These are phyloP conservation scores for Lepidocolaptes lacrymiger DNA, from an alignment of 2,797 vertebrate genomes.

Conservation along the genomic window DNA sequence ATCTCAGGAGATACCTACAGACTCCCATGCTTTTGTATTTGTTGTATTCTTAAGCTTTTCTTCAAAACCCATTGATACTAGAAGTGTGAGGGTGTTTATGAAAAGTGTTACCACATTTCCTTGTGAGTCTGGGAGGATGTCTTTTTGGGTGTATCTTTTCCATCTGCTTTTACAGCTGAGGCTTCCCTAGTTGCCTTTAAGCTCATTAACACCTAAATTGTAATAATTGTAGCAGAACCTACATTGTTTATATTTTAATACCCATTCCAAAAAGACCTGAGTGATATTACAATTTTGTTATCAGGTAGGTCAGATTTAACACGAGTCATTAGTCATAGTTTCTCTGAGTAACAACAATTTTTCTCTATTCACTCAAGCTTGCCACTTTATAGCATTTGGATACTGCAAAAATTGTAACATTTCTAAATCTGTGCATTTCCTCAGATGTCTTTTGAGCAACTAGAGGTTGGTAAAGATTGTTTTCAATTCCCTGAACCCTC, in stretches of 20 bases:
- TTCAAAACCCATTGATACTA: not conserved
- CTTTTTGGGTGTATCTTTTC: not conserved
- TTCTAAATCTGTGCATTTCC: not conserved
- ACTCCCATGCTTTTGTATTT: not conserved
- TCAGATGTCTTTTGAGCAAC: not conserved
- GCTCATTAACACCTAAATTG: not conserved
- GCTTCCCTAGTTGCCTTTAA: not conserved
- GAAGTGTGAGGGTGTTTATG: not conserved
- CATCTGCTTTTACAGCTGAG: not conserved
- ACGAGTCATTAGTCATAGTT: not conserved
- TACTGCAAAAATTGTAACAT: not conserved
- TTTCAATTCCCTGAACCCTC: not conserved
- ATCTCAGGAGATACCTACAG: not conserved
- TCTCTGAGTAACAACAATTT: not conserved
- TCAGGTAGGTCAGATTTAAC: not conserved
- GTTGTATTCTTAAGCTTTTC: not conserved
- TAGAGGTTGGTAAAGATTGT: not conserved
- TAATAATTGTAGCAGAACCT: not conserved
- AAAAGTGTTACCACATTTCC: not conserved
- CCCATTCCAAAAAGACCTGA: not conserved
- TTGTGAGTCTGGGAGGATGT: not conserved
- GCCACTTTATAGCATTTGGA: not conserved
- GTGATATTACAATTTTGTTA: not conserved
- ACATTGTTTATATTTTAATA: not conserved
- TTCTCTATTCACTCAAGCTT: not conserved